Base-by-base conservation (phyloP, 2,797 vertebrate genomes). In the Garrulus glandarius region DNA sequence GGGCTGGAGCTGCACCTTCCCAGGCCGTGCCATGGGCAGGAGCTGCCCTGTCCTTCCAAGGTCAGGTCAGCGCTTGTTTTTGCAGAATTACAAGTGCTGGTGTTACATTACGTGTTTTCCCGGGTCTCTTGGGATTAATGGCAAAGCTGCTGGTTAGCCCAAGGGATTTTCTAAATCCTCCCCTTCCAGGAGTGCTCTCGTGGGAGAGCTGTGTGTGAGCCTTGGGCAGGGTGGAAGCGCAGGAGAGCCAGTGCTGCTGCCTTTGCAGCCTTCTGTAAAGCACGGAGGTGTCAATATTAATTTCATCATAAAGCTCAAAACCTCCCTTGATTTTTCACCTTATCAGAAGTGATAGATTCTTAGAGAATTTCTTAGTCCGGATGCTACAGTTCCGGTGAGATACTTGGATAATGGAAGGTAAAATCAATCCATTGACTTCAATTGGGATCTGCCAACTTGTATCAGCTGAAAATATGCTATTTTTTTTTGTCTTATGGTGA, bases 401-500 rank as follows among this genome's bases (percentile, higher is more conserved):
- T 60, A 6, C 39, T 72, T 87, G 60, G 63, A 74, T 82, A 79
- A 91, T 36, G 46, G 21, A 76, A 92, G 24, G 44, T 59, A 53
- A 92, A 92, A 92, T 84, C 84, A 86, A 44, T 77, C 74, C 50
- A 74, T 57, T 82, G 47, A 70, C 71, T 92, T 70, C 49, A 56
- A 4, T 5, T 70, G 87, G 67, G 44, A 56, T 67, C 68, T 80
- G 68, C 56, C 49, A 76, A 43, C 60, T 74, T 53, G 36, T 8
- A 67, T 30, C 41, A 80, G 79, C 32, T 80, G 87, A 68, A 61
- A 70, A 87, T 37, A 27, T 11, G 13, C 15, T 29, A 4, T 14
- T 21, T 80, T 76, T 77, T 80, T 89, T 94, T 82, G 76, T 92
- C 85, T 95, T 89, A 85, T 81, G 60, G 75, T 96, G 91, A 80